Evolutionary conservation across 2,113 vertebrate genomes (phyloP).

Genomic region (Ginglymostoma cirratum): DNA sequence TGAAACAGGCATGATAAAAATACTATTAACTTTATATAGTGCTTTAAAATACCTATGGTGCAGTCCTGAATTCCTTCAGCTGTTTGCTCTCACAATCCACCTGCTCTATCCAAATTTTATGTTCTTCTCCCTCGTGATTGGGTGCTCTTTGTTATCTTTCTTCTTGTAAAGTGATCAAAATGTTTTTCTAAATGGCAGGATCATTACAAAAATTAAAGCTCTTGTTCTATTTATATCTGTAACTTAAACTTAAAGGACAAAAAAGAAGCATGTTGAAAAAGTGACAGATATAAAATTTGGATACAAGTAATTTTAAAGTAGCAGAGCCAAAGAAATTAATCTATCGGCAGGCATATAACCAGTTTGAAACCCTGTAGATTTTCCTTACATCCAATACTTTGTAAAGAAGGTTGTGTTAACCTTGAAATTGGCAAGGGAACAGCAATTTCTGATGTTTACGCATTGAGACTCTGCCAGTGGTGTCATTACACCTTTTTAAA

Average conservation of each 20-base stretch:
- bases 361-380: neutral
- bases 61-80: neutral
- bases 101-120: neutral
- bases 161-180: neutral
- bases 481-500: neutral
- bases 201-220: neutral
- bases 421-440: neutral
- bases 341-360: neutral
- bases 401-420: neutral
- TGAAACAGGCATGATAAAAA: neutral
- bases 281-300: neutral
- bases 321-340: neutral
- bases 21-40: neutral
- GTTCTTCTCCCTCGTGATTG: neutral
- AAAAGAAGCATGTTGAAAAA: neutral
- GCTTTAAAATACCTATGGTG: neutral
- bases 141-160: neutral
- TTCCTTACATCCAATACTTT: neutral
- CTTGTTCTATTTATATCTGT: neutral
- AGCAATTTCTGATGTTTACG: neutral
- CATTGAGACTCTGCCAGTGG: neutral
- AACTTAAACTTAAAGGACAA: neutral
- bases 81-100: neutral
- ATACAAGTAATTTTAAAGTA: neutral
- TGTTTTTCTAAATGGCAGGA: neutral